Evolutionary conservation across 2,888 invertebrate species (phyloP).

Genomic region (Amphipoea lucens): DNA sequence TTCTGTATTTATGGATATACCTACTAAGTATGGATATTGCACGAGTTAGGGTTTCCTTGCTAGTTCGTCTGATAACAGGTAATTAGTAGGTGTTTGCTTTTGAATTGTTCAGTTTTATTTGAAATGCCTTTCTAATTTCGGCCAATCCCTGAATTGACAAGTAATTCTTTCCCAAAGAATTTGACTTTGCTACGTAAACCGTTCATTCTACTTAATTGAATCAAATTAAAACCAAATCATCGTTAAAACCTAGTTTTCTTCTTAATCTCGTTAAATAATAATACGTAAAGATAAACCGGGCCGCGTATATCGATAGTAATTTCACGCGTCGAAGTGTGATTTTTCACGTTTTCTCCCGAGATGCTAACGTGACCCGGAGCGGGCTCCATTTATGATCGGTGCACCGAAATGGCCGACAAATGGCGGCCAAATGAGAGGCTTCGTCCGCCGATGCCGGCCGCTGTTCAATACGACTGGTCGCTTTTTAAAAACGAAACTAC

Average conservation of each 20-base stretch:
- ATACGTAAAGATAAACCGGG: slow-evolving; percentile 59
- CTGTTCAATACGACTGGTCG: slow-evolving; percentile 80
- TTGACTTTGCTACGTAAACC: neutral
- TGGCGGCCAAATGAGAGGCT: slow-evolving; percentile 90
- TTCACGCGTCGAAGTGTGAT: slow-evolving; percentile 88
- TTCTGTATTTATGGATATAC: slow-evolving; percentile 19
- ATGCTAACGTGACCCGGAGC: slow-evolving; percentile 89
- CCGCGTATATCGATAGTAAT: slow-evolving; percentile 78
- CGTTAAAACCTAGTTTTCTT: slow-evolving; percentile 24
- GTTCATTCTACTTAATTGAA: slow-evolving; percentile 14
- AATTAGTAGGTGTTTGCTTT: neutral
- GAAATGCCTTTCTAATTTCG: neutral
- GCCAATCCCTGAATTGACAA: neutral
- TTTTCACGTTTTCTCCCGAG: slow-evolving; percentile 89
- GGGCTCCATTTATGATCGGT: slow-evolving; percentile 90
- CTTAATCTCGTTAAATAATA: slow-evolving; percentile 63
- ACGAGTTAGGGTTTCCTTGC: neutral
- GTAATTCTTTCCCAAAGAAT: neutral
- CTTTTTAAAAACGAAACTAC: slow-evolving; percentile 75
- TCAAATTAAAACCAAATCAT: slow-evolving; percentile 35
- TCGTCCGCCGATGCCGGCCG: slow-evolving; percentile 86
- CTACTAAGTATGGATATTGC: neutral
- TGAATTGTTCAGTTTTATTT: neutral
- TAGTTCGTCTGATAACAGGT: slow-evolving; percentile 2
- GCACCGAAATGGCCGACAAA: slow-evolving; percentile 90